Percentiles rank a stretch among this genome's conserved stretches.
Evolutionary conservation across 2,797 vertebrate genomes (phyloP).

Genomic region (Danio kyathit): DNA sequence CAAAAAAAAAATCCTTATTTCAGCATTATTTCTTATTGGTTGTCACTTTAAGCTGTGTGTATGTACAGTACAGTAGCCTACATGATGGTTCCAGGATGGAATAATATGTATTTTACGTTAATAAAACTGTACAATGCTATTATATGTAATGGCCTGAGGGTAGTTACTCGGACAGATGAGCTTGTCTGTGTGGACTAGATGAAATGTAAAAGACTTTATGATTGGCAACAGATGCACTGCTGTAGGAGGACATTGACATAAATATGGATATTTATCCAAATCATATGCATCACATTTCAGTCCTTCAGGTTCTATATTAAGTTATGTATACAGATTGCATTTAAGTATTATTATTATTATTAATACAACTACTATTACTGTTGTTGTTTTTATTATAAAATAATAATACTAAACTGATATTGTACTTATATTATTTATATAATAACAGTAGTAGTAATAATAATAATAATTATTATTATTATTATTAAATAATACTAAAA

Average conservation of each 20-base stretch:
- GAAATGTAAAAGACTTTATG: constrained; percentile 19
- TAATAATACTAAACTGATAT: too few relatives aligned
- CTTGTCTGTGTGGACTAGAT: constrained; percentile 25
- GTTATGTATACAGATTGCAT: background rate
- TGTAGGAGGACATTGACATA: constrained; percentile 2
- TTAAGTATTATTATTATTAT: too few relatives aligned
- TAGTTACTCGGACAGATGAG: background rate
- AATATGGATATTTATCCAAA: background rate
- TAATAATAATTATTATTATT: too few relatives aligned
- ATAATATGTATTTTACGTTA: constrained; percentile 16
- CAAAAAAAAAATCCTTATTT: constrained; percentile 4
- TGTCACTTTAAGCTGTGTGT: constrained; percentile 27
- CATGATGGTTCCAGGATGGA: constrained; percentile 6
- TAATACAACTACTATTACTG: too few relatives aligned
- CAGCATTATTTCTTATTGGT: background rate
- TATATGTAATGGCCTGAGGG: constrained; percentile 22
- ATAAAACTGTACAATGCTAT: constrained; percentile 20
- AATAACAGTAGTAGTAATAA: too few relatives aligned
- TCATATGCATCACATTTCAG: background rate
- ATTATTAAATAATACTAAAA: too few relatives aligned
- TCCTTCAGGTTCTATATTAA: background rate
- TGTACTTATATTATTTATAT: too few relatives aligned
- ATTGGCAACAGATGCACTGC: constrained; percentile 1
- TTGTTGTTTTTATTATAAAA: too few relatives aligned
- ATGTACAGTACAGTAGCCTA: too few relatives aligned